Conservation (phyloP, 2,888 invertebrate species). For the Ceraclea dissimilis region DNA sequence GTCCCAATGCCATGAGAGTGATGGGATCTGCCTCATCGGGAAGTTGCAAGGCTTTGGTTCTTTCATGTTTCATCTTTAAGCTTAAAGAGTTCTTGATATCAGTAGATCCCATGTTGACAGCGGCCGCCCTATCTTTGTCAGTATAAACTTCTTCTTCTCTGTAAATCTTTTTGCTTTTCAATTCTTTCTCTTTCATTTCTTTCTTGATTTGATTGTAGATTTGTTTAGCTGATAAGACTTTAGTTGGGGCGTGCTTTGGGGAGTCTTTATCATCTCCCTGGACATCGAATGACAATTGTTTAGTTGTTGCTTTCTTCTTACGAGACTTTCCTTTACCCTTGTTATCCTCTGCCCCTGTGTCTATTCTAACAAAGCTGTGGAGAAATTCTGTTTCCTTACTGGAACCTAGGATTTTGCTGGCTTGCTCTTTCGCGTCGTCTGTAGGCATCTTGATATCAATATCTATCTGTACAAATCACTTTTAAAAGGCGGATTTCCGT, state of each 20-base stretch:
- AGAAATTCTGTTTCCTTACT: slow-evolving; percentile 67
- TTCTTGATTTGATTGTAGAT: slow-evolving; percentile 36
- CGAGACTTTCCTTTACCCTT: slow-evolving; percentile 36
- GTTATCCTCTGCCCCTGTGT: slow-evolving; percentile 50
- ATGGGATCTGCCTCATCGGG: slow-evolving; percentile 74
- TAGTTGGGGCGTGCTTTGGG: slow-evolving; percentile 32
- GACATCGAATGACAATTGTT: slow-evolving; percentile 31
- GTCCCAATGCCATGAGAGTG: slow-evolving; percentile 66
- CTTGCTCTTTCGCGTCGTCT: slow-evolving; percentile 42
- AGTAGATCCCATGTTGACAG: slow-evolving; percentile 77
- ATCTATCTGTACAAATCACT: too few species aligned
- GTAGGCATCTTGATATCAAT: slow-evolving; percentile 33
- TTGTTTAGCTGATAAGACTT: slow-evolving; percentile 33
- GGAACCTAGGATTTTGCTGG: slow-evolving; percentile 56
- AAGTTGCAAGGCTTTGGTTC: slow-evolving; percentile 61
- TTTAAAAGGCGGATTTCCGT: too few species aligned
- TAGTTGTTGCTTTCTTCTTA: slow-evolving; percentile 32
- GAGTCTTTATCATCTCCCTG: slow-evolving; percentile 29
- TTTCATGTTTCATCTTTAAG: slow-evolving; percentile 70
- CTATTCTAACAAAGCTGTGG: slow-evolving; percentile 71
- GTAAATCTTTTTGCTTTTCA: slow-evolving; percentile 37
- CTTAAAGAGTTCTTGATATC: slow-evolving; percentile 82
- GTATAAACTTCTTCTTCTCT: slow-evolving; percentile 73
- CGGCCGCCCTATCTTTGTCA: slow-evolving; percentile 85
- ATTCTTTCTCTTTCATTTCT: slow-evolving; percentile 29